Conservation (phyloP, 64 coral and sea anemone species). For the Cladopsammia gracilis region DNA sequence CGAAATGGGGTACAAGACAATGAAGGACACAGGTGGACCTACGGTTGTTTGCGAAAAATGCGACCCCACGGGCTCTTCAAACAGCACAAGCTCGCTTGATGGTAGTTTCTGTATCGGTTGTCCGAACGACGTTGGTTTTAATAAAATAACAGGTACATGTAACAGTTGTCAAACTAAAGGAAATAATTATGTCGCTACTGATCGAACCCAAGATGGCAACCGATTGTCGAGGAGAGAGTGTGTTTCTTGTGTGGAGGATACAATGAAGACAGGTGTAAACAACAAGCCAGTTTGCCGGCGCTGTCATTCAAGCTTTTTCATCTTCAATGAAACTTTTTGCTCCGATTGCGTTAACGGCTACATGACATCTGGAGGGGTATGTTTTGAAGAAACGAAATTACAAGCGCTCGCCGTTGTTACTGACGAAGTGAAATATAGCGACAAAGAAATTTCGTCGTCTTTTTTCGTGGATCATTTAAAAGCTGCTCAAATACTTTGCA, state of each 20-base stretch:
- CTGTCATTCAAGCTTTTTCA: conserved; percentile 78
- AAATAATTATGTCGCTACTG: conserved; percentile 38
- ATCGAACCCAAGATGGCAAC: conserved; percentile 54
- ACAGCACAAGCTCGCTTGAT: conserved; percentile 86
- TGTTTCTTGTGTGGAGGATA: conserved; percentile 59
- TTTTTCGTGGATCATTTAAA: conserved; percentile 79
- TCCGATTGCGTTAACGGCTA: conserved; percentile 35
- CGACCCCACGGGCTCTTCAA: neutral
- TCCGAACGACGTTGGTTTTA: conserved; percentile 60
- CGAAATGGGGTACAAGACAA: conserved; percentile 75
- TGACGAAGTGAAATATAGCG: conserved; percentile 70
- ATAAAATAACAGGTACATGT: conserved; percentile 49
- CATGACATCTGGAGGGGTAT: conserved; percentile 68
- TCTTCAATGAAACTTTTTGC: neutral
- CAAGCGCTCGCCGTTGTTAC: too few species aligned
- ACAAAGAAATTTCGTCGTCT: conserved; percentile 47
- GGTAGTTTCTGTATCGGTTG: conserved; percentile 92
- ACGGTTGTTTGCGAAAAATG: conserved; percentile 55
- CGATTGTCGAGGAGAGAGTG: conserved; percentile 23
- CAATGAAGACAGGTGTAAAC: conserved; percentile 17
- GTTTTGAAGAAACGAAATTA: conserved; percentile 19
- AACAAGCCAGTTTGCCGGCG: conserved; percentile 39
- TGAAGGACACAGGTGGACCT: conserved; percentile 64
- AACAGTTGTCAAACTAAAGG: conserved; percentile 39
- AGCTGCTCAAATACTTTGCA: conserved; percentile 81